Evolutionary conservation across 2,797 vertebrate genomes (phyloP), one percentile per base, ranked within the genome.

Genomic region (Sparus aurata): DNA sequence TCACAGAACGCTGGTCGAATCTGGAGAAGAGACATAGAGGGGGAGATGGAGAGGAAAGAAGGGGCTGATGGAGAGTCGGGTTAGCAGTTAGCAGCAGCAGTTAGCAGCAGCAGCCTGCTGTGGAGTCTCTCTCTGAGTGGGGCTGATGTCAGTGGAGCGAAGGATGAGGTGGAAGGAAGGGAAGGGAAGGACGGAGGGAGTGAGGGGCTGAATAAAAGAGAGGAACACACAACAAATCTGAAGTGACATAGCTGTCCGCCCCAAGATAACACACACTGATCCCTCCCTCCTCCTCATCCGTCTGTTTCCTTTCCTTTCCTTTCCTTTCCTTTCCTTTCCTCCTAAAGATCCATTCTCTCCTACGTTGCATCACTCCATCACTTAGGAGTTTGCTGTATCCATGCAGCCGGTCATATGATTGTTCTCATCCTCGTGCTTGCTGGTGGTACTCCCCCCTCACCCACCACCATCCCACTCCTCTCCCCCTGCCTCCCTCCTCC

Each of bases 171-270:
- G 73, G 69, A 82, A 54, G 65, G 75, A 82, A 9, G 60, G 72
- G n/a, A n/a, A 73, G 61, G 38, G 62, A 79, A 57, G 57, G 72
- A 64, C 18, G 53, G 70, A 73, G 71, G 58, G 69, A 79, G 18
- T 16, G 43, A 3, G 12, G 43, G 43, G 9, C 12, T 45, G 43
- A 45, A 80, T 25, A 82, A 74, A 77, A 79, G 58, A 43, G 72
- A 85, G 69, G 80, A 78, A 85, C 65, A 68, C 73, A 67, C 52
- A 84, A 83, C 77, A 90, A 87, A 88, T 85, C 41, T 72, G 77
- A 86, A 79, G 66, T 77, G 83, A 86, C 83, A 86, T 62, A 79
- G 67, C 70, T 47, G 73, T 77, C 78, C 79, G 41, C 75, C 73
- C 70, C 18, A 2, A 65, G 83, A 73, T 73, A 74, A 86, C 80